Evolutionary conservation across 2,888 invertebrate species (phyloP).

Genomic region (Pheosia tremula): DNA sequence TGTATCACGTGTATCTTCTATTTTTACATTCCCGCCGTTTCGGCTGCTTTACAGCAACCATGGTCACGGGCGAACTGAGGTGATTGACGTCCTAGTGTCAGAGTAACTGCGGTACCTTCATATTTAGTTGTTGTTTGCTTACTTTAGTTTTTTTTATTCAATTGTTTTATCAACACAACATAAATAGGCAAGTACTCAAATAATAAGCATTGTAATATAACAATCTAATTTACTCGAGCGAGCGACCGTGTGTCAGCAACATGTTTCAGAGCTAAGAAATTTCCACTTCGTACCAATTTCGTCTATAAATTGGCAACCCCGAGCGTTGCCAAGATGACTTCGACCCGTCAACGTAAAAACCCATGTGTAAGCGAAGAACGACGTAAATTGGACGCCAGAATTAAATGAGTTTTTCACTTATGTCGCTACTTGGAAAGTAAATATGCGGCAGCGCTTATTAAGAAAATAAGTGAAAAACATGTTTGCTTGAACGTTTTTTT

Average conservation of each 20-base stretch:
- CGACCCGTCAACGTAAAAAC: constrained; percentile 20
- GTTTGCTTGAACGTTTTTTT: background rate
- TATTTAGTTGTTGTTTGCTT: too few relatives aligned
- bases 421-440: constrained; percentile 1
- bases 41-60: too few relatives aligned
- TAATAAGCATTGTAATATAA: too few relatives aligned
- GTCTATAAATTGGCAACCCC: constrained; percentile 8
- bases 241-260: background rate
- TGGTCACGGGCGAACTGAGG: too few relatives aligned
- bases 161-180: too few relatives aligned
- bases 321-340: constrained; percentile 8
- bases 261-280: background rate
- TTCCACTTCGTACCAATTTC: background rate
- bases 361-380: constrained; percentile 16
- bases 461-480: background rate
- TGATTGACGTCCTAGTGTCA: too few relatives aligned
- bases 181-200: too few relatives aligned
- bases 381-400: constrained; percentile 36
- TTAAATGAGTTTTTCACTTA: constrained; percentile 24
- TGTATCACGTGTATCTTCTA: too few relatives aligned
- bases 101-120: too few relatives aligned
- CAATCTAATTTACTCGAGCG: too few relatives aligned
- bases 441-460: background rate
- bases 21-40: too few relatives aligned
- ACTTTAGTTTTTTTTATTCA: too few relatives aligned